Percentiles rank a stretch among this genome's conserved stretches.
Conservation (phyloP, 2,888 invertebrate genomes). For the Megastigmus dorsalis region DNA sequence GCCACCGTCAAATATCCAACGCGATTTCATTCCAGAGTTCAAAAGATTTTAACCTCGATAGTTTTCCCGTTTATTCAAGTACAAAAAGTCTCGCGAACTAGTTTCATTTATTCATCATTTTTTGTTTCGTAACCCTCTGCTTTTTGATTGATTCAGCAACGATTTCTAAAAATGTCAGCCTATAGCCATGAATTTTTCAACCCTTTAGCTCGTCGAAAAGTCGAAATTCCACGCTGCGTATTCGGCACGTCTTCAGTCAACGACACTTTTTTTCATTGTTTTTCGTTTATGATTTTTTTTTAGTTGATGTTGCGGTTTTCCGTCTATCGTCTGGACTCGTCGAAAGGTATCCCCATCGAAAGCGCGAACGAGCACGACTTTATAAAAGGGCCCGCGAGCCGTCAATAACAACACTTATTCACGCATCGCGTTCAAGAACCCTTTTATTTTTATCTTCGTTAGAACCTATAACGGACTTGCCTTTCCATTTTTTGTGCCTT, state of each 20-base stretch:
- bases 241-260: constrained; percentile 44
- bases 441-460: constrained; percentile 53
- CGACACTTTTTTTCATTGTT: constrained; percentile 18
- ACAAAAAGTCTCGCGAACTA: constrained; percentile 28
- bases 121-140: too few species aligned
- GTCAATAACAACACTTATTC: constrained; percentile 38
- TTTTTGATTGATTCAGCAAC: constrained; percentile 26
- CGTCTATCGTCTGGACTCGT: constrained; percentile 55
- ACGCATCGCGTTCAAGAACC: constrained; percentile 20
- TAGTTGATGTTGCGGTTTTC: constrained; percentile 38
- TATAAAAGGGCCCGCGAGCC: constrained; percentile 55
- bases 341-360: constrained; percentile 66
- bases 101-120: not conserved
- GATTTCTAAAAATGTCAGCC: constrained; percentile 9
- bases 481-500: constrained; percentile 58
- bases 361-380: constrained; percentile 64
- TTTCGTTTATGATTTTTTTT: constrained; percentile 40
- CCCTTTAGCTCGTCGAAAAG: constrained; percentile 30
- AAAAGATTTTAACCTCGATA: too few species aligned
- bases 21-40: not conserved
- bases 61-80: constrained; percentile 6
- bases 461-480: constrained; percentile 60
- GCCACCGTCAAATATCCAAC: constrained; percentile 5
- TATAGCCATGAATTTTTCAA: not conserved
- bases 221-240: constrained; percentile 47